Base-by-base conservation (phyloP, 64 coral and sea anemone genomes). In the Montipora efflorescens region DNA sequence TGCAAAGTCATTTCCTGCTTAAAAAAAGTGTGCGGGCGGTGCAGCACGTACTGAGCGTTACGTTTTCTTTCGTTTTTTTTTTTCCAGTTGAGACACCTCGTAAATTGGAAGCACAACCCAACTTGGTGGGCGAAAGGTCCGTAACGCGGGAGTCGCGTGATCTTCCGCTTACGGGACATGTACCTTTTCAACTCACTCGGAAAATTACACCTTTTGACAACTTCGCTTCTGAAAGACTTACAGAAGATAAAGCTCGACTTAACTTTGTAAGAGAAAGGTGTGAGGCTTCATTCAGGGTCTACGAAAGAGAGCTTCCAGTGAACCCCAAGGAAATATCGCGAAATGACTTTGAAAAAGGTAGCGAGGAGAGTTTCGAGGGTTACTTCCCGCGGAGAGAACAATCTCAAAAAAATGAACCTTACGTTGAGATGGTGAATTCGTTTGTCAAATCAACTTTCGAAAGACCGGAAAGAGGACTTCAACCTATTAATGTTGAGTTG, bases 121-220 rank as follows among this genome's bases (percentile, higher is more conserved):
- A 84, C 36, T 18, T 84, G 23, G 81, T 48, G 9, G 82, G 82
- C 4, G 82, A 86, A 50, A 86, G 82, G 66, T 19, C 50, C 13
- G 82, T 86, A 4, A 71, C 82, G 45, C 82, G 82, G 47, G 82
- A 86, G 22, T 71, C 62, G 19, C 82, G 82, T 22, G 82, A 72
- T 70, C 61, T 64, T 64, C 14, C 45, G 19, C 44, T 43, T 4
- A 18, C 66, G 19, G 82, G 46, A 13, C 82, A 86, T 6, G 47
- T 86, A 2, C 64, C 82, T 8, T 4, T 22, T 4, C 64, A 48
- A 14, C 68, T 86, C n/a, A 18, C 82, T 71, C 82, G 68, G 7
- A 86, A 70, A 23, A 8, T 72, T 2, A 71, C 66, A 64, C 18
- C 82, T 1, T 70, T 71, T 50, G 82, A 43, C 11, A 86, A 49